A percentile compares a stretch with the other conserved stretches of the same genome.
Conservation (phyloP, 2,888 invertebrate genomes). For the Cataglyphis altisquamis region DNA sequence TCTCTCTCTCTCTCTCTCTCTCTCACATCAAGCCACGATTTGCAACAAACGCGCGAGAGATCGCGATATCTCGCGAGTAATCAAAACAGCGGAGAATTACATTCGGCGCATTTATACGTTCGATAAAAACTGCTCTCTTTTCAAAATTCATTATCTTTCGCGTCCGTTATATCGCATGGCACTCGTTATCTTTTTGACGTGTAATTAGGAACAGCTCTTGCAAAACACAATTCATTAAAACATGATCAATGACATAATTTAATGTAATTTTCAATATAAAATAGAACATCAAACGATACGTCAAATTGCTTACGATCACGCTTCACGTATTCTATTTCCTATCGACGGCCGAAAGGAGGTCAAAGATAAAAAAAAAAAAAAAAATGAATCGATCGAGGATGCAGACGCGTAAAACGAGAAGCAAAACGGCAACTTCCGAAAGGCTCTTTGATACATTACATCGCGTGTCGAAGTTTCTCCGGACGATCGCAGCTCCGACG, state of each 20-base stretch:
- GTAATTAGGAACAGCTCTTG: not conserved
- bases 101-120: constrained; percentile 6
- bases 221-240: not conserved
- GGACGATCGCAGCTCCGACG: constrained; percentile 57
- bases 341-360: constrained; percentile 15
- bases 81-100: constrained; percentile 14
- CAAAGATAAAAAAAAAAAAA: not conserved
- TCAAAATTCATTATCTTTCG: constrained; percentile 7
- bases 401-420: constrained; percentile 5
- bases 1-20: not conserved
- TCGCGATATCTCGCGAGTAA: constrained; percentile 56
- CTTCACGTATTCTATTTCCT: constrained; percentile 37
- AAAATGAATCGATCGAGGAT: not conserved
- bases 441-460: constrained; percentile 17
- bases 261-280: not conserved
- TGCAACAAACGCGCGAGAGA: constrained; percentile 45
- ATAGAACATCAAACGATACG: not conserved
- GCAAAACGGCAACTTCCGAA: constrained; percentile 13
- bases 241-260: not conserved
- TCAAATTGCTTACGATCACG: not conserved
- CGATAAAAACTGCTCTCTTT: not conserved
- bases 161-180: not conserved
- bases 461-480: constrained; percentile 52
- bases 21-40: constrained; percentile 57
- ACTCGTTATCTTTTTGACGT: not conserved